A percentile compares a stretch with the other conserved stretches of the same genome.
phyloP scores from a whole-genome alignment of 2,797 vertebrate genomes.

The Cygnus olor region DNA sequence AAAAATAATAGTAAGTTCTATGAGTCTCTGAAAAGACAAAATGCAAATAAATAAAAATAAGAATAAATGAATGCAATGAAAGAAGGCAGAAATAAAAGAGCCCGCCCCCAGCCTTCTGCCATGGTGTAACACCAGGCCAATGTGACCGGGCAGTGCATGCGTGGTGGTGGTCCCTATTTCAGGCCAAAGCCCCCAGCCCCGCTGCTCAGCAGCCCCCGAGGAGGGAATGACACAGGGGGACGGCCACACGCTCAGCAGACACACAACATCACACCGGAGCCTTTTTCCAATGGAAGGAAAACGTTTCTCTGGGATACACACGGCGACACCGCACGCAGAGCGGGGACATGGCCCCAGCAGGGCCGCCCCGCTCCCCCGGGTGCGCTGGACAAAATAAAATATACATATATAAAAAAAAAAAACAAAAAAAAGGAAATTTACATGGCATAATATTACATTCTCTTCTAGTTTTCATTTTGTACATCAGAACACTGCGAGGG shows the following conservation, averaged over 20 bases:
- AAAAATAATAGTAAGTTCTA: no score
- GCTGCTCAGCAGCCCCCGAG: neutral
- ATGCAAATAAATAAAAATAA: no score
- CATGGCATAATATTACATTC: conserved; percentile 8
- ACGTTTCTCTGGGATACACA: neutral
- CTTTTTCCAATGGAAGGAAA: neutral
- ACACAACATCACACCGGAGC: neutral
- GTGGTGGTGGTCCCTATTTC: no score
- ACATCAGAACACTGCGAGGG: conserved; percentile 41
- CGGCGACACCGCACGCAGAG: neutral
- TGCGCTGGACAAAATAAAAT: neutral
- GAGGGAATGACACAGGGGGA: neutral
- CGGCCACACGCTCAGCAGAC: neutral
- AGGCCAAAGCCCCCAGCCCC: no score
- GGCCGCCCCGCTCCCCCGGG: no score
- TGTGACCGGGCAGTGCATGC: no score
- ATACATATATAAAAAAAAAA: neutral
- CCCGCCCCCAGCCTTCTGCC: no score
- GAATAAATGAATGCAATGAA: no score
- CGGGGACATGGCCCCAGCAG: no score
- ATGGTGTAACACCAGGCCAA: no score
- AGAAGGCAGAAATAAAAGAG: no score
- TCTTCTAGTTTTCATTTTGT: conserved; percentile 41
- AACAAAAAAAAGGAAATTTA: neutral
- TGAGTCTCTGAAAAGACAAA: no score